These are phyloP conservation scores for Passer domesticus DNA, from an alignment of 2,113 vertebrate species.

Conservation along the genomic window DNA sequence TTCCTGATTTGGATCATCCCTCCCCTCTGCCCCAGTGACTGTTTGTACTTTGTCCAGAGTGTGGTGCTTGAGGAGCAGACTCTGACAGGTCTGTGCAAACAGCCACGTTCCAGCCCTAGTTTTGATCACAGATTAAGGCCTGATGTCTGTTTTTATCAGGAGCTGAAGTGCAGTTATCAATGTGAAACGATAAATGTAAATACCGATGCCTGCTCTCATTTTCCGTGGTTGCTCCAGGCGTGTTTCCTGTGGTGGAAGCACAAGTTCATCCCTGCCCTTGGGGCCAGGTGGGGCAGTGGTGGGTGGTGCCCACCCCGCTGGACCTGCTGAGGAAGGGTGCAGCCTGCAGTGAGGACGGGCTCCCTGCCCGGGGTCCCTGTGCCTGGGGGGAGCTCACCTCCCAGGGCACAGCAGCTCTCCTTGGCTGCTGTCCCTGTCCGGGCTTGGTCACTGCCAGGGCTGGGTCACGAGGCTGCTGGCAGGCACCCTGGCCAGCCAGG, in stretches of 20 bases:
- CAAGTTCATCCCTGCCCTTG: not conserved
- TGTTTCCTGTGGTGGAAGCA: not conserved
- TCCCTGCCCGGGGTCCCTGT: fast-evolving
- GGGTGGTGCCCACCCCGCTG: not conserved
- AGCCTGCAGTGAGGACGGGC: not conserved
- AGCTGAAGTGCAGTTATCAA: not conserved
- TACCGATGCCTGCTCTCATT: not conserved
- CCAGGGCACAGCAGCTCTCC: fast-evolving
- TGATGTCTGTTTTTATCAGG: not conserved
- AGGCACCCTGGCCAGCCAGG: fast-evolving
- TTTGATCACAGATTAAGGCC: not conserved
- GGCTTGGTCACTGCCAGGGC: not conserved
- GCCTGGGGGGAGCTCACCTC: not conserved
- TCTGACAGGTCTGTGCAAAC: not conserved
- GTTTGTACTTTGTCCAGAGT: not conserved
- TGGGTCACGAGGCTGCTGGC: not conserved
- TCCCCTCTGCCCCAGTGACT: not conserved
- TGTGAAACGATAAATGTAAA: not conserved
- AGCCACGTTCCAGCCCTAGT: not conserved
- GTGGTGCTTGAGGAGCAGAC: not conserved
- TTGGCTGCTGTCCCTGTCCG: not conserved
- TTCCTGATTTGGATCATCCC: not conserved
- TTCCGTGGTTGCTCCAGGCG: not conserved
- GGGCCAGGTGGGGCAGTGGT: fast-evolving
- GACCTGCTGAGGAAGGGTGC: not conserved